Percentiles rank a stretch among this genome's conserved stretches.
Conservation (phyloP, 2,113 vertebrate genomes). For the Pelecanus crispus region DNA sequence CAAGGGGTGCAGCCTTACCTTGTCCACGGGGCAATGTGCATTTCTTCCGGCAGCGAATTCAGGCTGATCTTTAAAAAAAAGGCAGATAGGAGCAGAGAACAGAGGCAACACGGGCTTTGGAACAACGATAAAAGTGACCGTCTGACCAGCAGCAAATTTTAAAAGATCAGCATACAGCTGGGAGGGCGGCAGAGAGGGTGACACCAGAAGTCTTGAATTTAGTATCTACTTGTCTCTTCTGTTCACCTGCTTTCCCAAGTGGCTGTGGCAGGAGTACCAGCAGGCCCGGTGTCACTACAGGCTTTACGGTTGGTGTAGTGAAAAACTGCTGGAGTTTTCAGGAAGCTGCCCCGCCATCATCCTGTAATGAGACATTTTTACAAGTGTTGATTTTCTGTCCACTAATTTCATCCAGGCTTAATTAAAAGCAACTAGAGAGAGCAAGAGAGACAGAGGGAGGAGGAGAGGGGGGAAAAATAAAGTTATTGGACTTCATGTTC, state of each 20-base stretch:
- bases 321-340: background rate
- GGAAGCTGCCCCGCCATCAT: background rate
- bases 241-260: background rate
- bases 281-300: background rate
- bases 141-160: background rate
- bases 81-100: background rate
- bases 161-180: fast-evolving
- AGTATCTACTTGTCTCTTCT: background rate
- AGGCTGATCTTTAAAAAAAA: background rate
- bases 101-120: fast-evolving
- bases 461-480: background rate
- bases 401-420: constrained; percentile 39
- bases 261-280: fast-evolving
- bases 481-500: background rate
- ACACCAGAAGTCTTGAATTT: background rate
- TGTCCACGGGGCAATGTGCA: background rate
- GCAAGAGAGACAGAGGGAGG: background rate
- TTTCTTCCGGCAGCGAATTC: background rate
- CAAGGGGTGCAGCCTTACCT: background rate
- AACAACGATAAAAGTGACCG: fast-evolving
- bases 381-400: constrained; percentile 35
- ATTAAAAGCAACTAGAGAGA: constrained; percentile 37
- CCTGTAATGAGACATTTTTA: background rate
- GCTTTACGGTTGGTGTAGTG: background rate
- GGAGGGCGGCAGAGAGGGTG: background rate